These are phyloP conservation scores for Maylandia zebra DNA, from an alignment of 2,113 vertebrate species.

Conservation along the genomic window DNA sequence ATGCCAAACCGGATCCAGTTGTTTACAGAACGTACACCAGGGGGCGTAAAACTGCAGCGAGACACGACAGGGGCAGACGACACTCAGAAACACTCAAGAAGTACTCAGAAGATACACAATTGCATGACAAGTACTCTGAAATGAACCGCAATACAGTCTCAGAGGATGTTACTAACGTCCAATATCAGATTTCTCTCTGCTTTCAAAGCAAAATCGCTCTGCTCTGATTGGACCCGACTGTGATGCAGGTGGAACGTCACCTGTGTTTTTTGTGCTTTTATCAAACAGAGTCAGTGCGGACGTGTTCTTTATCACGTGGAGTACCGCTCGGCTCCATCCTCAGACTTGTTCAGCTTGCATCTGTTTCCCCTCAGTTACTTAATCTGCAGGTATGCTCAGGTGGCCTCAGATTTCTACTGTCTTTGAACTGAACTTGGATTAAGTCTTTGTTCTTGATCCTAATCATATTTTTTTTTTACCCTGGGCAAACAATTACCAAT, in stretches of 20 bases:
- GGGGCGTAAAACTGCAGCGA: conserved; percentile 87
- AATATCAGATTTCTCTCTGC: background rate
- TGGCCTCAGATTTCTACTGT: background rate
- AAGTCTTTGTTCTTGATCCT: background rate
- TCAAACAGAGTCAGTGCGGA: background rate
- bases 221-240: background rate
- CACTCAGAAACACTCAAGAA: background rate
- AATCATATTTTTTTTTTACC: background rate
- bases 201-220: background rate
- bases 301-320: background rate
- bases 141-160: background rate
- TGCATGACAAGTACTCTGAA: background rate
- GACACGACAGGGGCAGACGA: background rate
- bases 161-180: background rate
- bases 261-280: background rate
- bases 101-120: background rate
- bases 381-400: background rate
- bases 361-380: background rate
- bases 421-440: background rate
- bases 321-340: background rate
- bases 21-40: conserved; percentile 91
- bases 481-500: background rate
- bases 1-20: conserved; percentile 88
- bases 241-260: background rate
- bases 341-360: background rate